A percentile compares a stretch with the other conserved stretches of the same genome.
Evolutionary conservation across 2,797 vertebrate genomes (phyloP).

Genomic region (Pseudopleuronectes americanus): DNA sequence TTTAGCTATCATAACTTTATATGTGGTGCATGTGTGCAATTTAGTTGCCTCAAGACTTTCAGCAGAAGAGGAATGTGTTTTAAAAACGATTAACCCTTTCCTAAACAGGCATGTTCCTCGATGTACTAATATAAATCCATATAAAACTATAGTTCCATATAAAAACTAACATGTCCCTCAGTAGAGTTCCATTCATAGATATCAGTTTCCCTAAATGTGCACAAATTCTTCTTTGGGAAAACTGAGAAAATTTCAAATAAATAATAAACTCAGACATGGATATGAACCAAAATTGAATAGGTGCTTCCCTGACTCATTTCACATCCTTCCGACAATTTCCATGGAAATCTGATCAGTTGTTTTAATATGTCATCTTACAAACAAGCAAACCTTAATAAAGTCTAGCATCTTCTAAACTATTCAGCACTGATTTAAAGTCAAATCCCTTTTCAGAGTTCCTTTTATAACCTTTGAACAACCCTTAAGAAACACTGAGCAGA

Average conservation of each 20-base stretch:
- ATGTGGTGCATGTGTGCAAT: constrained; percentile 24
- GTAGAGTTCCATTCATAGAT: too few relatives aligned
- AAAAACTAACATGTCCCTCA: too few relatives aligned
- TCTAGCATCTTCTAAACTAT: constrained; percentile 37
- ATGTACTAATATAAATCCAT: constrained; percentile 19
- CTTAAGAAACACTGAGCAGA: background rate
- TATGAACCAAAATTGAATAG: too few relatives aligned
- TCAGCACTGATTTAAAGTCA: constrained; percentile 34
- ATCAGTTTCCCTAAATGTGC: too few relatives aligned
- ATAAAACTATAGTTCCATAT: too few relatives aligned
- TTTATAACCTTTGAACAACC: constrained; percentile 11
- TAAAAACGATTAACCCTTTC: constrained; percentile 47
- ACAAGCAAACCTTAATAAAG: background rate
- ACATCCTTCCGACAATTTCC: too few relatives aligned
- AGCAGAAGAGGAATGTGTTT: constrained; percentile 24
- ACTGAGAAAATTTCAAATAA: too few relatives aligned
- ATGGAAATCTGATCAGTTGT: too few relatives aligned
- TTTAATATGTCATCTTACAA: too few relatives aligned
- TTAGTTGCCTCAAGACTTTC: constrained; percentile 39
- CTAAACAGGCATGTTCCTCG: background rate
- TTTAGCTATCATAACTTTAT: constrained; percentile 40
- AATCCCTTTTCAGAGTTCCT: constrained; percentile 20
- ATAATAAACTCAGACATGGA: too few relatives aligned
- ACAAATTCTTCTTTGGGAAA: too few relatives aligned
- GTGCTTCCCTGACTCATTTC: too few relatives aligned